These are phyloP conservation scores for human DNA, from an alignment of 2,113 vertebrate genomes.

Conservation along the genomic window GRCh38 chr20:51028501-51029000, in stretches of 20 bases:
- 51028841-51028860: accelerated
- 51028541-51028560: accelerated
- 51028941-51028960: neutral
- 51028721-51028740: neutral
- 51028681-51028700: neutral
- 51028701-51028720: neutral
- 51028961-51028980: neutral
- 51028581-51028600: neutral
- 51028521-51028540: neutral
- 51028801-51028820: accelerated
- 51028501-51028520: neutral
- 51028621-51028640: neutral
- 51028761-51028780: accelerated
- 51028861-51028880: accelerated
- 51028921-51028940: accelerated
- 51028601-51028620: accelerated
- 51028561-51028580: neutral
- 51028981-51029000: neutral
- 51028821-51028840: neutral
- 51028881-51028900: neutral
- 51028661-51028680: neutral
- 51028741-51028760: neutral
- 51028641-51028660: neutral
- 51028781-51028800: accelerated
- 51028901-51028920: neutral